These are phyloP conservation scores for Lymantria monacha DNA, from an alignment of 2,888 invertebrate species.

Conservation along the genomic window DNA sequence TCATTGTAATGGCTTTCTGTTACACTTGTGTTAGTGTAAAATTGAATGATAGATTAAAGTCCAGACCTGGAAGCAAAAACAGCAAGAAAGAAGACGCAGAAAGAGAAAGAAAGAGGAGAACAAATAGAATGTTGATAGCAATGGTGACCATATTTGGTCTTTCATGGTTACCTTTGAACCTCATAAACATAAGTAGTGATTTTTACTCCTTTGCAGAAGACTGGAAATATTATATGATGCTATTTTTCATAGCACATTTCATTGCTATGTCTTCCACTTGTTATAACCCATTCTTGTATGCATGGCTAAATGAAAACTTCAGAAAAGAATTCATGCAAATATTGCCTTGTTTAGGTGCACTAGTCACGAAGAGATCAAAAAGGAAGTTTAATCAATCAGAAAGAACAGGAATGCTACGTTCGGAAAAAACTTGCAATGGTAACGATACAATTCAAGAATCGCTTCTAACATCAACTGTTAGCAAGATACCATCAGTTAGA, in stretches of 20 bases:
- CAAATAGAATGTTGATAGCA: slow-evolving; percentile 94
- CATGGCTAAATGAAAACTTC: slow-evolving; percentile 97
- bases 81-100: slow-evolving; percentile 90
- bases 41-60: slow-evolving; percentile 87
- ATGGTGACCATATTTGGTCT: slow-evolving; percentile 95
- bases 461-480: slow-evolving; percentile 66
- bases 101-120: slow-evolving; percentile 89
- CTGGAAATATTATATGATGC: slow-evolving; percentile 88
- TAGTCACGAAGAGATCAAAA: slow-evolving; percentile 65
- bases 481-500: slow-evolving; percentile 69
- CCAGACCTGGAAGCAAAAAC: slow-evolving; percentile 88
- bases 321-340: slow-evolving; percentile 93
- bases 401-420: slow-evolving; percentile 70
- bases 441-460: slow-evolving; percentile 77
- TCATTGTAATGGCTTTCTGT: slow-evolving; percentile 92
- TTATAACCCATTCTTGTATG: slow-evolving; percentile 97
- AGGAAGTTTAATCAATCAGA: slow-evolving; percentile 70
- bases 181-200: slow-evolving; percentile 89
- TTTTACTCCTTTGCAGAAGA: slow-evolving; percentile 83
- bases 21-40: slow-evolving; percentile 91
- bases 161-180: slow-evolving; percentile 92
- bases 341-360: slow-evolving; percentile 83
- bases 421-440: slow-evolving; percentile 75
- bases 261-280: slow-evolving; percentile 97
- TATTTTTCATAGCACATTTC: slow-evolving; percentile 91